Evolutionary conservation across 2,888 invertebrate genomes (phyloP), one percentile per base, ranked within the genome.

Genomic region (Tryphoninae sp.): DNA sequence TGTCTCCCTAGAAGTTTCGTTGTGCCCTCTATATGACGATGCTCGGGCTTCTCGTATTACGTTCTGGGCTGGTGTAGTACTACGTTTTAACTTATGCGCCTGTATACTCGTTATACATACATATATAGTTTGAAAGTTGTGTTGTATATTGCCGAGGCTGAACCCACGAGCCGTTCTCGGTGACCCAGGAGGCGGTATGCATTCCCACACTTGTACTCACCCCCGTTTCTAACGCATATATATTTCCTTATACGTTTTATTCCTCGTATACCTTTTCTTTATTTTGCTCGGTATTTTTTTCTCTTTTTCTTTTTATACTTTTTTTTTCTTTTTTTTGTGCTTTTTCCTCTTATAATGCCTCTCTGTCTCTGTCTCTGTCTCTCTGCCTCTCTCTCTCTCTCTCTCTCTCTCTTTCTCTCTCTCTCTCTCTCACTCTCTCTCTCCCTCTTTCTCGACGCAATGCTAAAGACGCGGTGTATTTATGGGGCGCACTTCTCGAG

Each of bases 1-100:
- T 78, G 81, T 78, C 78, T 78, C 69, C 42, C 69, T 49, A 59
- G 74, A 74, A 78, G 64, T 81, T 78, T 78, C 53, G 69, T 58
- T 42, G 61, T 49, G 22, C 71, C 49, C 26, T 62, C 9, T 42
- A 51, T 51, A 51, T 51, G 73, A 74, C 64, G 64, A 74, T 62
- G 64, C 33, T 33, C 33, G 33, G 40, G 9, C 61, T 64, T 72
- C 45, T 67, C 59, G 33, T 42, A 26, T 33, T 65, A 53, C 26
- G 51, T 68, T 40, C 67, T 59, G 22, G 42, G 4, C 40, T 71
- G 68, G 67, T 55, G 64, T 23, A 45, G 64, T 23, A 45, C 23
- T 45, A 74, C 74, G 40, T 65, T 74, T 65, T 61, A 61, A 76
- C 61, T 68, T 76, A 68, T 53, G 69, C 71, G 78, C 53, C 55